Base-by-base conservation (phyloP, 2,797 vertebrate genomes). In the Gadopsis bispinosus region DNA sequence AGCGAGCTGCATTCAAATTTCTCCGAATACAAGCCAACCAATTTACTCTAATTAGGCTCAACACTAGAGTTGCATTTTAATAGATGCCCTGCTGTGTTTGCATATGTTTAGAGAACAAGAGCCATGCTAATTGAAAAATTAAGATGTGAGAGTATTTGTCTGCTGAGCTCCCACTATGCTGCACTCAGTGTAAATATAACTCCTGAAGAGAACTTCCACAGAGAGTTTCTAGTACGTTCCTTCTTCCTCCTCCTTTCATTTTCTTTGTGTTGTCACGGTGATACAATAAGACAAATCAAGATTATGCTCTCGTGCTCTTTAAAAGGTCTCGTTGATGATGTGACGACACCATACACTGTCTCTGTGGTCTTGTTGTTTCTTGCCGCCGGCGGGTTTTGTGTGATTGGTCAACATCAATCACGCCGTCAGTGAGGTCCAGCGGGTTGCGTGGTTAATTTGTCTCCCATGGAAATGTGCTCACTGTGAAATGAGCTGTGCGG, bases 101-200 rank as follows among this genome's bases (percentile, higher is more conserved):
- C 95, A 95, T 95, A 95, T 95, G 94, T 92, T 95, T 93, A 90
- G 93, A 94, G 93, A 91, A 94, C 92, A 92, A 92, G 93, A 91
- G 93, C 89, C 92, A 90, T 92, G 92, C 89, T 96, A 96, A 96
- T 95, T 95, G 94, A 95, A 95, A 96, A 95, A 95, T 95, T 88
- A 95, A 95, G 93, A 95, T 91, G 90, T 94, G 90, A 93, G 87
- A 81, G 90, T 94, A 89, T 94, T 94, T 95, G 92, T 95, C 87
- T 88, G 74, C 85, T 67, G 83, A 82, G 91, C 85, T 91, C 87
- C 69, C 79, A 86, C 83, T 86, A 90, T 88, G 90, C 92, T 78
- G 82, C 75, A 60, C 86, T 90, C 85, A 83, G 79, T 84, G 81
- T 77, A 92, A 87, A 88, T 78, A 86, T 60, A 54, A 84, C 76